Conservation (phyloP, 2,113 vertebrate genomes). For the Puntigrus tetrazona region DNA sequence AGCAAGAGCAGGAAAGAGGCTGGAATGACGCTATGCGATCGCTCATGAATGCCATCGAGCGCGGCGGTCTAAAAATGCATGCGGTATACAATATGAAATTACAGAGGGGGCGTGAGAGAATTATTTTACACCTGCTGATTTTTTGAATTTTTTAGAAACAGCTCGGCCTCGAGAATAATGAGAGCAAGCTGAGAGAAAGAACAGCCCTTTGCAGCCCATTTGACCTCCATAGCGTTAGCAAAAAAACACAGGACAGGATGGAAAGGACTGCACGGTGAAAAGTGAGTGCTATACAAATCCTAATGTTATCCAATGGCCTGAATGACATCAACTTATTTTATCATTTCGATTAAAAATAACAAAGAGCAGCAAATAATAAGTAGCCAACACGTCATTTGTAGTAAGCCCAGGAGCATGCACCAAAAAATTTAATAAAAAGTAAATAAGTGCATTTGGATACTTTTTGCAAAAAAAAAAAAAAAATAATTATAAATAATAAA, state of each 20-base stretch:
- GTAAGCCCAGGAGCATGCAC: neutral
- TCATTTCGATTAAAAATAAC: neutral
- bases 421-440: neutral
- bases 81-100: neutral
- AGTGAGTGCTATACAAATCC: too few species aligned
- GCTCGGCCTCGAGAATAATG: neutral
- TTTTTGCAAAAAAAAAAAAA: too few species aligned
- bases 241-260: neutral
- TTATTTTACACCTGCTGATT: constrained; percentile 20
- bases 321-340: neutral
- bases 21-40: too few species aligned
- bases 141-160: neutral
- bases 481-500: too few species aligned
- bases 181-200: neutral
- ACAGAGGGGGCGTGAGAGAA: neutral
- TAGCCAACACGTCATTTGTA: neutral
- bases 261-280: too few species aligned
- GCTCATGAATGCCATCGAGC: neutral
- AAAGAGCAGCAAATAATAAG: neutral
- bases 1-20: too few species aligned
- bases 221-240: neutral
- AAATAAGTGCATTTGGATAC: neutral
- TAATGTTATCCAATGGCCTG: neutral
- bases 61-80: constrained; percentile 11
- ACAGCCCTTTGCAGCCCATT: neutral